Percentiles rank a stretch among this genome's conserved stretches.
These are phyloP conservation scores for Erpobdella octoculata DNA, from an alignment of 2,888 invertebrate species.

Conservation along the genomic window DNA sequence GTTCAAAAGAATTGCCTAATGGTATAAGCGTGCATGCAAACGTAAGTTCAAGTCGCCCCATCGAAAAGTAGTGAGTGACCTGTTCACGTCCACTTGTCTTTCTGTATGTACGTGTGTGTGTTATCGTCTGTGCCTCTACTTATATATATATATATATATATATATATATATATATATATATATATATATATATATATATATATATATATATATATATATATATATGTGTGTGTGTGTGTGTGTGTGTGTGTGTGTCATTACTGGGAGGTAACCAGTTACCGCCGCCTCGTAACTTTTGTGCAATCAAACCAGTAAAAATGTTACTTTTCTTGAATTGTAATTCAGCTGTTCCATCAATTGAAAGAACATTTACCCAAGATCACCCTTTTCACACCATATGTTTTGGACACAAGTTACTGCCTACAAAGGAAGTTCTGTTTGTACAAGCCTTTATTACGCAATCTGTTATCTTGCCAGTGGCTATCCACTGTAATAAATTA, in stretches of 20 bases:
- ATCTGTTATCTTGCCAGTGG: too few relatives aligned
- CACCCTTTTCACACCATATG: too few relatives aligned
- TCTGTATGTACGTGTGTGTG: neutral
- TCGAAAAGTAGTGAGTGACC: neutral
- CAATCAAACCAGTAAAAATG: too few relatives aligned
- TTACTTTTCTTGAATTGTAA: too few relatives aligned
- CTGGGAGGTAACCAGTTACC: too few relatives aligned
- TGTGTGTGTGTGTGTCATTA: neutral
- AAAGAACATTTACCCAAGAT: too few relatives aligned
- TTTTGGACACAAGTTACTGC: too few relatives aligned
- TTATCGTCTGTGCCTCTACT: neutral
- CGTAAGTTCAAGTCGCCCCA: neutral
- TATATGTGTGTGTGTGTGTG: conserved; percentile 1
- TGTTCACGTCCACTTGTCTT: neutral
- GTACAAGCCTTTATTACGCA: too few relatives aligned
- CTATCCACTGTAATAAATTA: too few relatives aligned
- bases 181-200: neutral
- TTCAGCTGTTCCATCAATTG: too few relatives aligned
- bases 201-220: neutral
- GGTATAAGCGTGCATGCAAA: neutral
- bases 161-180: neutral
- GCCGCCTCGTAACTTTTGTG: too few relatives aligned
- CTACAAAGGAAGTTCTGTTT: too few relatives aligned
- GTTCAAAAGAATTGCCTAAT: neutral
- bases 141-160: neutral